These are phyloP conservation scores for Ciconia nigra DNA, from an alignment of 2,797 vertebrate species.

Conservation along the genomic window DNA sequence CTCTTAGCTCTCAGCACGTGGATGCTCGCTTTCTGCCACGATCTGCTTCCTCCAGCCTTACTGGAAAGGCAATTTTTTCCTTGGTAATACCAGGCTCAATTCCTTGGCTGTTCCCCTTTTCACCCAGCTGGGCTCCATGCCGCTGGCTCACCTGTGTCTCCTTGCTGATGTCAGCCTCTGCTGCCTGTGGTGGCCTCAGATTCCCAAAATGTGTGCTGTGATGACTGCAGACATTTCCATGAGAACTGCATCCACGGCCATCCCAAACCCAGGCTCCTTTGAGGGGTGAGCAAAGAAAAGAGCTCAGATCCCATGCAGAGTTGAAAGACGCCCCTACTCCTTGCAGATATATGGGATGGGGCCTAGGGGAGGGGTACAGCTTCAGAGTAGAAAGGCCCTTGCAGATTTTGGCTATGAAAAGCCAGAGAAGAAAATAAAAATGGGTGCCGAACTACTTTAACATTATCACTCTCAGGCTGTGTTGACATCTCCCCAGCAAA, in stretches of 20 bases:
- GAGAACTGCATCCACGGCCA: not conserved
- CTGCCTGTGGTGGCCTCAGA: not conserved
- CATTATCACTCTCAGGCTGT: not conserved
- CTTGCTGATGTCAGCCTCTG: not conserved
- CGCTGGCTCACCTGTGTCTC: not conserved
- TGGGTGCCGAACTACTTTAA: not conserved
- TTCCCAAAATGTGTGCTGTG: not conserved
- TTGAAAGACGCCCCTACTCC: rapidly evolving
- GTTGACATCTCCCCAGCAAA: not conserved
- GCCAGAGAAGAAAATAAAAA: not conserved
- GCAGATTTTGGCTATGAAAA: not conserved
- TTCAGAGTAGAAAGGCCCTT: not conserved
- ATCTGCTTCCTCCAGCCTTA: not conserved
- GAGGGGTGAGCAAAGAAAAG: not conserved
- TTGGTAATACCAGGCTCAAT: not conserved
- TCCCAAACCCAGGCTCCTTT: not conserved
- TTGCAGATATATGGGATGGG: not conserved
- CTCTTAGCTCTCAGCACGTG: not conserved
- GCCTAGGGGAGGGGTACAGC: not conserved
- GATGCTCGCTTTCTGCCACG: rapidly evolving
- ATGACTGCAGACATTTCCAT: not conserved
- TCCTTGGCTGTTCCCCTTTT: not conserved
- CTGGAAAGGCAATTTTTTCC: not conserved
- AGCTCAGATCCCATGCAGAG: not conserved
- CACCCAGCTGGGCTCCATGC: not conserved